A percentile compares a stretch with the other conserved stretches of the same genome.
phyloP scores from a whole-genome alignment of 2,113 vertebrate genomes.

The Pelodiscus sinensis region DNA sequence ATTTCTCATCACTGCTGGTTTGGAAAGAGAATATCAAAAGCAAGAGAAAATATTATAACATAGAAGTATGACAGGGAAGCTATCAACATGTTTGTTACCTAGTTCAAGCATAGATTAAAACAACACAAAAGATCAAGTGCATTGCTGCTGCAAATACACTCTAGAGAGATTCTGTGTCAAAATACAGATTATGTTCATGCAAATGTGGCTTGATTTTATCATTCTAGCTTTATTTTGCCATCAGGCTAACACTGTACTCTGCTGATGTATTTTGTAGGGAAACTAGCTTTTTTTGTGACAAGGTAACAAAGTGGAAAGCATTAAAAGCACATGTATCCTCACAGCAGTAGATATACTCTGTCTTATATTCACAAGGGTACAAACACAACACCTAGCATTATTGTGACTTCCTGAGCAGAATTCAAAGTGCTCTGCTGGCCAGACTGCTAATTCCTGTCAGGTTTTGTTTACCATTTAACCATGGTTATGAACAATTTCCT shows the following conservation, averaged over 20 bases:
- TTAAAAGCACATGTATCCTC: neutral
- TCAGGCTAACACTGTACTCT: neutral
- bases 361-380: neutral
- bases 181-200: neutral
- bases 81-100: neutral
- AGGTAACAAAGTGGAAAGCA: neutral
- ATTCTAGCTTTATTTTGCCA: neutral
- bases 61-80: neutral
- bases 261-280: neutral
- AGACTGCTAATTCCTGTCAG: neutral
- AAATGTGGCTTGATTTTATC: neutral
- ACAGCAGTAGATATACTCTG: neutral
- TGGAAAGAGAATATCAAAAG: constrained; percentile 8
- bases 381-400: neutral
- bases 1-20: neutral
- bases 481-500: neutral
- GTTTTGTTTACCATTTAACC: constrained; percentile 3
- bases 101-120: neutral
- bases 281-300: neutral
- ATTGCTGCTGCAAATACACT: neutral
- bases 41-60: constrained; percentile 11
- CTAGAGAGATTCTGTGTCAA: neutral
- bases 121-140: neutral
- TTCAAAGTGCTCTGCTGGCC: neutral
- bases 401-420: neutral